A percentile compares a stretch with the other conserved stretches of the same genome.
Evolutionary conservation across 2,888 invertebrate genomes (phyloP).

Genomic region (Stenchaetothrips biformis): DNA sequence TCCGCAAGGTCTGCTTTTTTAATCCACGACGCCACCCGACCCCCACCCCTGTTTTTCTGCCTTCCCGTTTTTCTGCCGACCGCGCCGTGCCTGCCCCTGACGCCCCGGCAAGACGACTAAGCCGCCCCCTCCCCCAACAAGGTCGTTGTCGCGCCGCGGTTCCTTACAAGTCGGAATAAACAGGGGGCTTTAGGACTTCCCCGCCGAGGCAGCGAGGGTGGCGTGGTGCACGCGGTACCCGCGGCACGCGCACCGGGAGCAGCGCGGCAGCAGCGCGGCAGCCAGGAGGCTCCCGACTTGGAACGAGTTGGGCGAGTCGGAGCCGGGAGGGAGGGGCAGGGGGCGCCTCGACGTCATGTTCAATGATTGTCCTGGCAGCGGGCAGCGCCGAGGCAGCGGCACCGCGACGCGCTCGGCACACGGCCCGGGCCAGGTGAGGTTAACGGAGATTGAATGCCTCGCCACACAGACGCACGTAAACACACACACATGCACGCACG

Average conservation of each 20-base stretch:
- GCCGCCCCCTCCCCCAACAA: no score
- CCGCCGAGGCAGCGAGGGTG: background rate
- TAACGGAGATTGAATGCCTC: constrained; percentile 20
- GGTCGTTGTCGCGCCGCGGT: no score
- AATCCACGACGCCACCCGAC: no score
- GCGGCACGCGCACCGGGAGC: background rate
- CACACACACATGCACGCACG: constrained; percentile 9
- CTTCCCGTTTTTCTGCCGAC: background rate
- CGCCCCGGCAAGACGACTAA: background rate
- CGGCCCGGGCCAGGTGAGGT: background rate
- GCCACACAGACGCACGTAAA: background rate
- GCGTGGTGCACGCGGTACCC: background rate
- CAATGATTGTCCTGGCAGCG: no score
- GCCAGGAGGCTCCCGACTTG: background rate
- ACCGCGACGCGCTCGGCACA: no score
- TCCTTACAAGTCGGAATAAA: background rate
- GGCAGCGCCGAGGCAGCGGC: no score
- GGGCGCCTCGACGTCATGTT: background rate
- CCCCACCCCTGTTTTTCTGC: background rate
- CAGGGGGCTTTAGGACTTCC: background rate
- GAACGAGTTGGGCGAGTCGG: background rate
- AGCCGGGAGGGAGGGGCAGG: background rate
- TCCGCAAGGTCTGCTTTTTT: no score
- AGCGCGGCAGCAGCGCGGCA: background rate
- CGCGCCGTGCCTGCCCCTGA: background rate